Evolutionary conservation across 2,113 vertebrate species (phyloP).

Genomic region (Bolborhynchus lineola): DNA sequence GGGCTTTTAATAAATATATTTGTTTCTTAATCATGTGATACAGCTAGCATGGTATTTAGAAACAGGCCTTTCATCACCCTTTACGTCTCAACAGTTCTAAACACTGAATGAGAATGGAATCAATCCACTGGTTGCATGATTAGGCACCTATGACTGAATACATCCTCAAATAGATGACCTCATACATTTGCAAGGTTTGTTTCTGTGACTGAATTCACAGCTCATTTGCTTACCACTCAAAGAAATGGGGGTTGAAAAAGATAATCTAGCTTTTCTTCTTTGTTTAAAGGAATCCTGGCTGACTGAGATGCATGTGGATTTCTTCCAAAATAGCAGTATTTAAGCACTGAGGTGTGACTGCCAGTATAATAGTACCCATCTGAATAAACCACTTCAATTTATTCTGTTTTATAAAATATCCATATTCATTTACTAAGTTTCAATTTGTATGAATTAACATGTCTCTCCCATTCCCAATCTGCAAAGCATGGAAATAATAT

Average conservation of each 20-base stretch:
- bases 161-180: not conserved
- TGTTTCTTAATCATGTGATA: not conserved
- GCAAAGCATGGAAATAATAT: not conserved
- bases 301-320: not conserved
- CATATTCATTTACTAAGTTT: not conserved
- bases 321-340: not conserved
- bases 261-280: not conserved
- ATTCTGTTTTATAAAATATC: not conserved
- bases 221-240: not conserved
- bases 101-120: not conserved
- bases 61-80: not conserved
- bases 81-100: not conserved
- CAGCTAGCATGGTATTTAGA: not conserved
- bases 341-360: not conserved
- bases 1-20: not conserved
- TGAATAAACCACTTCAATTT: not conserved
- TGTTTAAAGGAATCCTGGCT: not conserved
- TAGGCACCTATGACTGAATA: not conserved
- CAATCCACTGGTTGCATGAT: not conserved
- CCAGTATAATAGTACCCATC: not conserved
- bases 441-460: not conserved
- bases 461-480: not conserved
- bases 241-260: fast-evolving
- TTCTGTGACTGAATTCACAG: not conserved
- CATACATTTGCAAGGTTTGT: not conserved